Evolutionary conservation across 2,113 vertebrate genomes (phyloP).

Genomic region (Struthio camelus): DNA sequence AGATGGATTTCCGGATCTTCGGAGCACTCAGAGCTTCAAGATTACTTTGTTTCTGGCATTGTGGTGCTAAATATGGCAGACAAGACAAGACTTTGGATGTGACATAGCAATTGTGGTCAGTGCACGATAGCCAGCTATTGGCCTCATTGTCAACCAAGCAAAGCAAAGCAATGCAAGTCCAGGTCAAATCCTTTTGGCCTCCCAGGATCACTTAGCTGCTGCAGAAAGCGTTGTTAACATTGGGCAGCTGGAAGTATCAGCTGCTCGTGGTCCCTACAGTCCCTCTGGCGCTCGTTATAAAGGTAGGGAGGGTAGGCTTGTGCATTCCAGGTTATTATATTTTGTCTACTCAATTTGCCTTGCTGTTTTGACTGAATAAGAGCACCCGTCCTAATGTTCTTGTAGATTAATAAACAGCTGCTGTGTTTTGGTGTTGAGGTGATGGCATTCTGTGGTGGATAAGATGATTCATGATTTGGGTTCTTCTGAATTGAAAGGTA

Average conservation of each 20-base stretch:
- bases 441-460: constrained; percentile 26
- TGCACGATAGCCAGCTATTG: constrained; percentile 30
- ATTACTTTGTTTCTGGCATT: constrained; percentile 16
- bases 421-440: not conserved
- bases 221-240: constrained; percentile 26
- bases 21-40: fast-evolving
- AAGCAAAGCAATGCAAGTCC: constrained; percentile 47
- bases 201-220: not conserved
- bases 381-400: constrained; percentile 12
- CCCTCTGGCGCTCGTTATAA: constrained; percentile 55
- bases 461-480: constrained; percentile 40
- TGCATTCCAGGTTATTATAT: constrained; percentile 36
- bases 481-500: constrained; percentile 26
- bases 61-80: constrained; percentile 12
- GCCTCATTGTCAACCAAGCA: constrained; percentile 32
- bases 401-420: constrained; percentile 38
- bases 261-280: constrained; percentile 41
- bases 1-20: not conserved
- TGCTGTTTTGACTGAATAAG: not conserved
- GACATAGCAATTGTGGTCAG: constrained; percentile 47
- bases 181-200: constrained; percentile 50
- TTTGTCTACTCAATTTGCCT: not conserved
- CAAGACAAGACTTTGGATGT: constrained; percentile 9
- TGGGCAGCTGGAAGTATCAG: not conserved
- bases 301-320: constrained; percentile 49